Percentiles rank a stretch among this genome's conserved stretches.
Evolutionary conservation across 2,113 vertebrate genomes (phyloP).

Genomic region (Sisor rabdophorus): DNA sequence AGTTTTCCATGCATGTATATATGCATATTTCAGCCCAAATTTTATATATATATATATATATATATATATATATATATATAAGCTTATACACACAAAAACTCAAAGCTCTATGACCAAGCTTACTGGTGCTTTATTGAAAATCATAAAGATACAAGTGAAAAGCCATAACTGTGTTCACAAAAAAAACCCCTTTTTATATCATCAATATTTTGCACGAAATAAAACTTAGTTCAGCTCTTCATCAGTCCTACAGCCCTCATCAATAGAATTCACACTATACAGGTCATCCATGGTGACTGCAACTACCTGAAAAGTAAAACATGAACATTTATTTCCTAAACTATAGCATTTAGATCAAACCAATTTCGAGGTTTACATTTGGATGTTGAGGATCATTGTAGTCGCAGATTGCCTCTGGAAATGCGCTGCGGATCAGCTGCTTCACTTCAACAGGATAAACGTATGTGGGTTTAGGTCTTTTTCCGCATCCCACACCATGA

Average conservation of each 20-base stretch:
- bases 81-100: no score
- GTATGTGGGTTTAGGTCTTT: constrained; percentile 56
- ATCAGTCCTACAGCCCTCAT: neutral
- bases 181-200: neutral
- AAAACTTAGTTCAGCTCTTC: neutral
- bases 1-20: no score
- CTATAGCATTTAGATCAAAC: neutral
- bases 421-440: constrained; percentile 57
- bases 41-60: no score
- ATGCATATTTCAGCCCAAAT: no score
- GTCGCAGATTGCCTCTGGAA: constrained; percentile 57
- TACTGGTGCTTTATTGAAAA: neutral
- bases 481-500: constrained; percentile 50
- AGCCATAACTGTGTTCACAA: neutral
- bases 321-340: neutral
- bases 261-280: neutral
- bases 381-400: constrained; percentile 59
- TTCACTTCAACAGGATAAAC: constrained; percentile 64
- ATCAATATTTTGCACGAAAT: neutral
- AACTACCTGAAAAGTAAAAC: constrained; percentile 26
- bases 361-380: constrained; percentile 42
- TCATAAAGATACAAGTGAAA: no score
- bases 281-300: constrained; percentile 39
- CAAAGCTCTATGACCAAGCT: neutral
- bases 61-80: no score